Conservation (phyloP, 2,888 invertebrate species). For the Brachyptera putata region DNA sequence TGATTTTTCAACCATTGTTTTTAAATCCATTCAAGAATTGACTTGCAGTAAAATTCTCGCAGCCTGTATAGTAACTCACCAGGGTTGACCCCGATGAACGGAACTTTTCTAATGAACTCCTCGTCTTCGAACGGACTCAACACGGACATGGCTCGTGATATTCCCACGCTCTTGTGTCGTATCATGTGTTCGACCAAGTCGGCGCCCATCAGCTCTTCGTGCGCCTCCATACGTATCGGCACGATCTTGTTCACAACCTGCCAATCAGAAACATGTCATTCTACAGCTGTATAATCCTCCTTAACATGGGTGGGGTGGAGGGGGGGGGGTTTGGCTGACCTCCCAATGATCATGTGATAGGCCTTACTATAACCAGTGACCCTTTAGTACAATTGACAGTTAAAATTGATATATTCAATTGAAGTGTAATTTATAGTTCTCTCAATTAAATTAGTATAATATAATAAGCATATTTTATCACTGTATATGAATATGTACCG, state of each 20-base stretch:
- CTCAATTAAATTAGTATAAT: too few relatives aligned
- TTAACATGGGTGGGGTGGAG: too few relatives aligned
- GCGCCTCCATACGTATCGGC: conserved; percentile 79
- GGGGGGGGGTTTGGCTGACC: too few relatives aligned
- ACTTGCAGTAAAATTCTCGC: conserved; percentile 36
- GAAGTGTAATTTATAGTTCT: too few relatives aligned
- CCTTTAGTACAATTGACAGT: too few relatives aligned
- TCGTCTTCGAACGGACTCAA: conserved; percentile 47
- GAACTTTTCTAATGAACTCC: conserved; percentile 46
- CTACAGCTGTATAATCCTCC: too few relatives aligned
- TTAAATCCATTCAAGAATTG: not conserved
- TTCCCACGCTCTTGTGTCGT: conserved; percentile 52
- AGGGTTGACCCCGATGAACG: conserved; percentile 64
- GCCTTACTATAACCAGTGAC: too few relatives aligned
- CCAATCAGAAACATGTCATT: conserved; percentile 22
- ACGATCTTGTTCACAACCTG: conserved; percentile 65
- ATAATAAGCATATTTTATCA: too few relatives aligned
- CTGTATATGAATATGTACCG: too few relatives aligned
- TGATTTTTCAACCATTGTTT: not conserved
- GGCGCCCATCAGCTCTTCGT: conserved; percentile 83
- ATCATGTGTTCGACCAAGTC: conserved; percentile 85
- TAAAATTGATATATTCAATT: too few relatives aligned
- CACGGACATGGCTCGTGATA: conserved; percentile 41
- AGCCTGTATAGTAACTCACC: conserved; percentile 56
- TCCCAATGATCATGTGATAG: too few relatives aligned